Evolutionary conservation across 2,113 vertebrate species (phyloP), one percentile per base, ranked within the genome.

Genomic region (Tychaedon coryphoeus): DNA sequence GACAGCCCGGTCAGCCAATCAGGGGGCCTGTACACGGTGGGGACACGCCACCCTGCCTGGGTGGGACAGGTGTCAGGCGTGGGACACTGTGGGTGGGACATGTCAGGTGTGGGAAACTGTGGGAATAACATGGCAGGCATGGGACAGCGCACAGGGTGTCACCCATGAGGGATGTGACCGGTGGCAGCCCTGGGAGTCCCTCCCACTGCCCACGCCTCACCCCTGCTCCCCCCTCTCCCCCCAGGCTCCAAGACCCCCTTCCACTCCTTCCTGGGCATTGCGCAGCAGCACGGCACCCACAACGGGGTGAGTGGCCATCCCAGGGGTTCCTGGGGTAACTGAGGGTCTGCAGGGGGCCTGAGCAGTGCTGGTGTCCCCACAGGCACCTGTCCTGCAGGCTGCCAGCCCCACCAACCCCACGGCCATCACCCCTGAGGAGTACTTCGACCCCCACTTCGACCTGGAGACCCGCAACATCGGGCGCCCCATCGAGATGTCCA

Each of bases 231-330:
- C 76, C 0, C 10, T 77, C 15, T 87, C 23, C 23, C 22, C 48
- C 12, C 91, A 99, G 99, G 98, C 53, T 98, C 99, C 86, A 99
- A 98, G 97, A 99, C 99, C 17, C 99, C 99, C 4, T 98, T 99
- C 94, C 99, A 99, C 98, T 99, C 99, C 92, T 99, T 99, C 97
- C 98, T 99, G 18, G 99, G 99, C 56, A 99, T 99, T 8, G 99
- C 99, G 0, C 99, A 99, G 96, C 99, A 99, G 95, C 99, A 99
- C 40, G 95, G 99, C 60, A 98, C 98, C 40, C 99, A 98, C 97
- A 98, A 98, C 0, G 98, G 98, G 97, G 99, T 99, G 92, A 99
- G 99, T 95, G 48, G 2, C n/a, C 3, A 1, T 51, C 13, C 8
- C 4, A 3, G 25, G 20, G 48, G 9, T 25, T 43, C 33, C 14